A percentile compares a stretch with the other conserved stretches of the same genome.
These are phyloP conservation scores for Brachycybe producta DNA, from an alignment of 2,888 invertebrate genomes.

Conservation along the genomic window DNA sequence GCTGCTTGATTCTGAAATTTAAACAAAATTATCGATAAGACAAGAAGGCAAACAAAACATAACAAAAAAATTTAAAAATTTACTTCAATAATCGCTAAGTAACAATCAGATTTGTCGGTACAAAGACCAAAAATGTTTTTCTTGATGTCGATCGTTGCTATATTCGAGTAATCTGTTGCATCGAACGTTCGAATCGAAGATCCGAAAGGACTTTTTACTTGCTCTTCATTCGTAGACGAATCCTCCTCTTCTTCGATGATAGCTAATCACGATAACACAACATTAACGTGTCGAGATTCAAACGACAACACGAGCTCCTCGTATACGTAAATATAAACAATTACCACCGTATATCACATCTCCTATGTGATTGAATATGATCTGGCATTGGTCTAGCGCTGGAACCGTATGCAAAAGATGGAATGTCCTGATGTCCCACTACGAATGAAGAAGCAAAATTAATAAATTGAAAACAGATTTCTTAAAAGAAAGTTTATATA, in stretches of 20 bases:
- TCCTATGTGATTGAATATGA: slow-evolving; percentile 75
- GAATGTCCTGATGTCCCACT: slow-evolving; percentile 94
- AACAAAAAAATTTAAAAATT: slow-evolving; percentile 14
- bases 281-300: background rate
- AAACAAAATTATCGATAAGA: background rate
- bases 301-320: background rate
- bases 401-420: slow-evolving; percentile 88
- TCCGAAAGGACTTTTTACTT: slow-evolving; percentile 53
- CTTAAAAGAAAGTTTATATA: background rate
- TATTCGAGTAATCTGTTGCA: slow-evolving; percentile 83
- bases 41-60: background rate
- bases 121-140: slow-evolving; percentile 74
- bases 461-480: slow-evolving; percentile 11
- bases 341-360: slow-evolving; percentile 68
- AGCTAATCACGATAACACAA: slow-evolving; percentile 9
- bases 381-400: slow-evolving; percentile 75
- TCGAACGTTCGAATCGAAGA: slow-evolving; percentile 92
- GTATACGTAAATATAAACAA: background rate
- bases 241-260: slow-evolving; percentile 37
- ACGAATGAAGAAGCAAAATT: slow-evolving; percentile 10
- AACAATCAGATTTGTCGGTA: slow-evolving; percentile 68
- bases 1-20: slow-evolving; percentile 21
- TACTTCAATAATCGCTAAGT: slow-evolving; percentile 75
- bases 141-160: slow-evolving; percentile 90
- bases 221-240: slow-evolving; percentile 31